These are phyloP conservation scores for Oncorhynchus tshawytscha DNA, from an alignment of 2,113 vertebrate species.

Conservation along the genomic window DNA sequence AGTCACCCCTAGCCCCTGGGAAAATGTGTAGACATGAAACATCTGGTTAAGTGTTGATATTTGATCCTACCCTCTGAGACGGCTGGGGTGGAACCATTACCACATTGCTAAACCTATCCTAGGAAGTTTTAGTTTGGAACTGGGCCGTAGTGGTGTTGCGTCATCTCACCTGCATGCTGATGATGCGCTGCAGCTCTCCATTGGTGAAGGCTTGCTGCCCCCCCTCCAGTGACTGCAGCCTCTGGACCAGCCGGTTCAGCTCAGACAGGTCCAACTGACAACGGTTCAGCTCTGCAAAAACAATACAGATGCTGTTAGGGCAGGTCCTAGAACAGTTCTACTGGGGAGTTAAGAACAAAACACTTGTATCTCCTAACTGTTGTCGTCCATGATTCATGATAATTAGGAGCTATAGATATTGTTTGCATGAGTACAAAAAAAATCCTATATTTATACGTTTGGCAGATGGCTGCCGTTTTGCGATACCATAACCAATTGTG, in stretches of 20 bases:
- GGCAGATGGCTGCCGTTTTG: too few species aligned
- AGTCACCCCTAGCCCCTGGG: neutral
- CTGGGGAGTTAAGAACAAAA: neutral
- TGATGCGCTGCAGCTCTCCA: slow-evolving; percentile 68
- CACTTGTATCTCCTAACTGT: too few species aligned
- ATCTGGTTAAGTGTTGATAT: neutral
- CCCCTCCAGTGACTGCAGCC: slow-evolving; percentile 80
- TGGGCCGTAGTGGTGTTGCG: too few species aligned
- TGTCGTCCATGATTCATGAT: too few species aligned
- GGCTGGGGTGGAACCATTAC: too few species aligned
- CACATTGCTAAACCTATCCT: too few species aligned
- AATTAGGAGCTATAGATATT: too few species aligned
- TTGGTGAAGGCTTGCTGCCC: slow-evolving; percentile 79
- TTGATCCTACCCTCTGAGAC: too few species aligned
- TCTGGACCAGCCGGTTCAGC: slow-evolving; percentile 81
- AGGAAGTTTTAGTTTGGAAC: too few species aligned
- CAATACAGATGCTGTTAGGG: neutral
- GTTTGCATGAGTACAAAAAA: too few species aligned
- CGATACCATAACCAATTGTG: too few species aligned
- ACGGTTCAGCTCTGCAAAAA: slow-evolving; percentile 74
- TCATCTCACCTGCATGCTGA: slow-evolving; percentile 71
- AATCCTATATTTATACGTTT: too few species aligned
- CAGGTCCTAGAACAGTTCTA: neutral
- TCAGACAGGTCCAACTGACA: slow-evolving; percentile 85
- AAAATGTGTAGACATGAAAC: neutral